These are phyloP conservation scores for Netta rufina DNA, from an alignment of 2,797 vertebrate genomes.

Conservation along the genomic window DNA sequence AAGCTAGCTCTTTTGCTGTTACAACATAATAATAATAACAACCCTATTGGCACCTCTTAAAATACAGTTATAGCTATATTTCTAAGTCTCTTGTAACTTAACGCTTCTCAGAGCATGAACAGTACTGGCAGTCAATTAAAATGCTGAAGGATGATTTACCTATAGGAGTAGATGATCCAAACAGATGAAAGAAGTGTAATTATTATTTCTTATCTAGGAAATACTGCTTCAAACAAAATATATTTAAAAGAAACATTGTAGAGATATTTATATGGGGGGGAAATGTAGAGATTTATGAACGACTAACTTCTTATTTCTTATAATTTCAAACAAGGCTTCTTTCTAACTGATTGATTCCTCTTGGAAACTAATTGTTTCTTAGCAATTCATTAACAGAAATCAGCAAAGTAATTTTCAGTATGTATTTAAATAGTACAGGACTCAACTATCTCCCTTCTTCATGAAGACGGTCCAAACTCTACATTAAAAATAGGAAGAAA, in stretches of 20 bases:
- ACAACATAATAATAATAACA: background rate
- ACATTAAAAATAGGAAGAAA: background rate
- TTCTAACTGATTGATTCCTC: background rate
- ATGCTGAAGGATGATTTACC: conserved; percentile 16
- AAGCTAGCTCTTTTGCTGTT: background rate
- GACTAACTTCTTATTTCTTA: background rate
- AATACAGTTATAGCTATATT: background rate
- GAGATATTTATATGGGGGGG: background rate
- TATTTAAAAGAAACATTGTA: background rate
- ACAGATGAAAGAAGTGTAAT: background rate
- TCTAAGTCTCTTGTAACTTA: background rate
- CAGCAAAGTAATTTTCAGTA: background rate
- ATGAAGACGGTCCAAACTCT: background rate
- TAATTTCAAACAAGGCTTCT: background rate
- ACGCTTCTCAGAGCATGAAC: background rate
- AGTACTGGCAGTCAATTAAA: conserved; percentile 1
- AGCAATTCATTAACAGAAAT: background rate
- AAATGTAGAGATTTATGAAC: background rate
- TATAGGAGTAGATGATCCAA: background rate
- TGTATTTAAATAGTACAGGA: background rate
- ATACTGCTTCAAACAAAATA: conserved; percentile 4
- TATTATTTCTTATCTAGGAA: conserved; percentile 19
- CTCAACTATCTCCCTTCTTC: background rate
- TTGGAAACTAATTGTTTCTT: background rate
- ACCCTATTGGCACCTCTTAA: background rate